Evolutionary conservation across 64 coral and sea anemone genomes (phyloP), one percentile per base, ranked within the genome.

Genomic region (Porites lutea): DNA sequence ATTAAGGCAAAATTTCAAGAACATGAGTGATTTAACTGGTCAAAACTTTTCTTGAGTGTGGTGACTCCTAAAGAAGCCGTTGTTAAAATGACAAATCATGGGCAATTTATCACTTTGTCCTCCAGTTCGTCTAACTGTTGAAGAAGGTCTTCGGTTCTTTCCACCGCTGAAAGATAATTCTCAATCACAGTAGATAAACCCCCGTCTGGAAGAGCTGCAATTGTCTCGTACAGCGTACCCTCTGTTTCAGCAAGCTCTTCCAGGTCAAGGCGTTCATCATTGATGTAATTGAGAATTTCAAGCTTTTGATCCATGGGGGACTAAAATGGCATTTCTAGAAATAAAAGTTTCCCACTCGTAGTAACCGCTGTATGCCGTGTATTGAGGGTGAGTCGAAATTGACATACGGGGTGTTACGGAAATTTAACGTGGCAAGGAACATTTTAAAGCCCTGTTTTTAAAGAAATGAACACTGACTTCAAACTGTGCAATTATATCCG

Each of bases 31-130:
- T 72, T 72, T 43, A 43, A 37, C 21, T 43, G 69, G 69, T 72
- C 69, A 72, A 12, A 48, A 48, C 71, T 46, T 74, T 74, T 46
- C 37, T 74, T n/a, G 73, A 49, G 19, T 75, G 73, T 75, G 13
- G 71, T 75, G 44, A 48, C 73, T 75, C 73, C 51, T 50, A 75
- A 75, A 50, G 51, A 48, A 75, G 73, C 73, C 44, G 46, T 75
- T 74, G 19, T 50, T 50, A 49, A 75, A 75, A 50, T 16, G 48
- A 15, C 13, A 50, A 74, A 37, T 71, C 68, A 71, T 71, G 20
- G 68, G 44, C 68, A 37, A 37, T 71, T 46, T 73, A 5, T 45
- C 27, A 73, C 71, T 73, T 15, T 73, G 37, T 73, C 71, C 43
- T 73, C 71, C 71, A 75, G 51, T 50, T 75, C 73, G 51, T 75